Conservation (phyloP, 64 coral and sea anemone species). For the Stichodactyla mertensii region DNA sequence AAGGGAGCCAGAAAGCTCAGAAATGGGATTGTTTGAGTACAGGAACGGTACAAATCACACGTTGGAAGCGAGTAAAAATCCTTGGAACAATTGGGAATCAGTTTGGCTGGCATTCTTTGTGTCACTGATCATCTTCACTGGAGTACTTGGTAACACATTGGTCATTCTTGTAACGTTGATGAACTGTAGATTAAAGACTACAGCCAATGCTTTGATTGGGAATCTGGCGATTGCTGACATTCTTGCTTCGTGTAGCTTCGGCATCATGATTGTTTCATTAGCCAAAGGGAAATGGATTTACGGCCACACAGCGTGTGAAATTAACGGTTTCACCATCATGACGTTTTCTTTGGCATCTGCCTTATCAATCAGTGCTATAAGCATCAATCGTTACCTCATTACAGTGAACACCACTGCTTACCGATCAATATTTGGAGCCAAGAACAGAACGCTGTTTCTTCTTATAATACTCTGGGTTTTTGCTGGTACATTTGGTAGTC, state of each 20-base stretch:
- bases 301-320: conserved; percentile 10
- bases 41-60: neutral
- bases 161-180: conserved; percentile 35
- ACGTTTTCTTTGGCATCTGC: conserved; percentile 50
- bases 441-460: conserved; percentile 11
- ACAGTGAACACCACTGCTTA: conserved; percentile 5
- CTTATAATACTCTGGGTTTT: conserved; percentile 29
- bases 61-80: neutral
- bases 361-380: conserved; percentile 53
- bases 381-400: conserved; percentile 25
- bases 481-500: conserved; percentile 29
- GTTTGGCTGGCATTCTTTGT: neutral
- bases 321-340: conserved; percentile 31
- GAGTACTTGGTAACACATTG: conserved; percentile 32
- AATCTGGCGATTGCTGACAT: conserved; percentile 42
- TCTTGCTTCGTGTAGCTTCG: conserved; percentile 16
- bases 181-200: conserved; percentile 21
- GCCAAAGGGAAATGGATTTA: conserved; percentile 45
- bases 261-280: conserved; percentile 1
- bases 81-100: conserved; percentile 11
- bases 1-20: neutral
- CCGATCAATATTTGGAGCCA: conserved; percentile 4
- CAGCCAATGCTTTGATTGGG: conserved; percentile 32
- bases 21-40: neutral
- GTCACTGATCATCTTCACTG: conserved; percentile 26